Percentiles rank a stretch among this genome's conserved stretches.
These are phyloP conservation scores for Orthosia gracilis DNA, from an alignment of 2,888 invertebrate species.

Conservation along the genomic window DNA sequence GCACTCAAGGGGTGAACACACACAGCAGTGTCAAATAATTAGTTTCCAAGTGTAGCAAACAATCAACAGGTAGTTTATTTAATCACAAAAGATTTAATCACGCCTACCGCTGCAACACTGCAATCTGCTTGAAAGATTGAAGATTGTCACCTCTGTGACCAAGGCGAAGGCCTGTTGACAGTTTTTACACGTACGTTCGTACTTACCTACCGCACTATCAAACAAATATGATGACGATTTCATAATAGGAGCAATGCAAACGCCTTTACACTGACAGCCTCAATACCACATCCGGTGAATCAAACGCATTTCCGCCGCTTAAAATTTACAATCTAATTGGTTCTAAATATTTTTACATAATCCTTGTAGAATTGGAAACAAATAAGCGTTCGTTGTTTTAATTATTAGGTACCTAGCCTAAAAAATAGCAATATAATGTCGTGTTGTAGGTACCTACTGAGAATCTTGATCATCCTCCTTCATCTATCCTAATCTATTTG, in stretches of 20 bases:
- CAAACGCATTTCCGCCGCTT: conserved; percentile 33
- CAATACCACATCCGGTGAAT: conserved; percentile 23
- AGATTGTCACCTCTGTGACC: conserved; percentile 2
- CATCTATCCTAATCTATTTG: too few relatives aligned
- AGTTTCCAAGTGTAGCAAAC: background rate
- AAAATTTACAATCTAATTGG: conserved; percentile 15
- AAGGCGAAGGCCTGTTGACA: conserved; percentile 19
- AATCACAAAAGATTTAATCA: background rate
- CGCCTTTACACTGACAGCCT: conserved; percentile 6
- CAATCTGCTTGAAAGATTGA: conserved; percentile 2
- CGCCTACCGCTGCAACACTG: background rate
- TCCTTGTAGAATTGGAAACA: conserved; percentile 9
- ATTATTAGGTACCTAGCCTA: too few relatives aligned
- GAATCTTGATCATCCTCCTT: too few relatives aligned
- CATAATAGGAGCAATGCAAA: conserved; percentile 19
- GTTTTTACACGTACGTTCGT: conserved; percentile 1
- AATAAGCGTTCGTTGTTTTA: background rate
- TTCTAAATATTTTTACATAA: conserved; percentile 17
- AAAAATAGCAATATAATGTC: too few relatives aligned
- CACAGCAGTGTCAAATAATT: background rate
- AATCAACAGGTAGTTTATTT: background rate
- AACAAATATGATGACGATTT: conserved; percentile 16
- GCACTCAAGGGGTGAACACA: too few relatives aligned
- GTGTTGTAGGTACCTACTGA: too few relatives aligned
- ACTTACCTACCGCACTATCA: too few relatives aligned